Base-by-base conservation (phyloP, 2,113 vertebrate genomes). In the Himantopus leucocephalus region DNA sequence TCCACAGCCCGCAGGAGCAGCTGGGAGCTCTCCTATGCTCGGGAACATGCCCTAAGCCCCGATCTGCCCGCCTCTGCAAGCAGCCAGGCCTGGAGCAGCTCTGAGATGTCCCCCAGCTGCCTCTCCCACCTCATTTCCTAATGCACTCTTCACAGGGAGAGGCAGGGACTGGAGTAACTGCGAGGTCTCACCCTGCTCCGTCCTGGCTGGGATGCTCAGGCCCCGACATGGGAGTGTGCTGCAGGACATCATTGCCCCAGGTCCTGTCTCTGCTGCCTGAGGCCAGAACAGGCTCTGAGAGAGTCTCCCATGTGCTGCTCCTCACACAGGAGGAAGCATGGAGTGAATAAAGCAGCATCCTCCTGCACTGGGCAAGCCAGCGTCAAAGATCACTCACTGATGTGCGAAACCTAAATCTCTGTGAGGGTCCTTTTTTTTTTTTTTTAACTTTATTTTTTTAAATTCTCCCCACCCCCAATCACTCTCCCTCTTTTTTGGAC, bases 371-470 rank as follows among this genome's bases (percentile, higher is more conserved):
- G 92, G 24, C 85, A 94, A 93, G 41, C 26, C 88, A 88, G 64
- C 9, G 3, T 93, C 87, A 96, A 75, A 96, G 87, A 88, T 94
- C 94, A 97, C 96, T 96, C 96, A 96, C 71, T 88, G 72, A 86
- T 91, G 53, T 90, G 78, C 48, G 14, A 96, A 98, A 95, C 80
- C 53, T 66, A 96, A 97, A 96, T 96, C 90, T 95, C 82, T 91
- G 53, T 64, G 64, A 87, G 64, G n/a, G 55, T 86, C 30, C 22
- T 48, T 62, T 34, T 48, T 48, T 48, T 23, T 48, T 23, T 48
- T 48, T 48, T 48, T 48, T 19, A 19, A 45, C 50, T 86, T 62
- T 18, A 41, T 43, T 37, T 21, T 39, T 20, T 62, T 19, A 55
- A 58, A 43, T 62, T 82, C 62, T 96, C 84, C 66, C 75, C 68